phyloP scores from a whole-genome alignment of 2,888 invertebrate species.

The Venustoraphidia nigricollis region DNA sequence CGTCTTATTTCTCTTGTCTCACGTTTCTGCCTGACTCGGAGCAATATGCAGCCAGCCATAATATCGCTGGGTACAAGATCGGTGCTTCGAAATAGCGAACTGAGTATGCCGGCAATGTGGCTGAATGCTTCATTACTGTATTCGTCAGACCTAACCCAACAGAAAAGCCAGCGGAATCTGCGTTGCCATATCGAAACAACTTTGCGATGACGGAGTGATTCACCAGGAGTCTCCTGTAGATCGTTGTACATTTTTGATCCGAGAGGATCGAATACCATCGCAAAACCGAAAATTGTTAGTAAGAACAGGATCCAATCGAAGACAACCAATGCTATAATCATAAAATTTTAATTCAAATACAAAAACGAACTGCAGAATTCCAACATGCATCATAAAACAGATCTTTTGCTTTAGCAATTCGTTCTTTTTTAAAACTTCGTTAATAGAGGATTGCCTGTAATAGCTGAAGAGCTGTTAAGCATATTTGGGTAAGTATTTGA shows the following conservation, averaged over 20 bases:
- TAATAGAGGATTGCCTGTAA: no score
- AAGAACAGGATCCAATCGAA: slow-evolving; percentile 70
- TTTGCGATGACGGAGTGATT: slow-evolving; percentile 50
- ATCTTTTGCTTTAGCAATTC: no score
- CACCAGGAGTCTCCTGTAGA: slow-evolving; percentile 45
- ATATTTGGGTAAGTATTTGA: no score
- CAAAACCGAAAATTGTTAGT: slow-evolving; percentile 56
- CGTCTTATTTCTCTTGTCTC: slow-evolving; percentile 55
- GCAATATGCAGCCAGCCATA: slow-evolving; percentile 72
- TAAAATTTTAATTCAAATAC: slow-evolving; percentile 4
- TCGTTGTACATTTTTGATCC: slow-evolving; percentile 48
- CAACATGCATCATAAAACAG: no score
- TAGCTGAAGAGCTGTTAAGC: no score
- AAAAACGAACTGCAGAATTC: no score
- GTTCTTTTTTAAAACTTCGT: no score
- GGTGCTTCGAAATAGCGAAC: slow-evolving; percentile 66
- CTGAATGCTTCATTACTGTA: slow-evolving; percentile 65
- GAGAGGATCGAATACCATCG: slow-evolving; percentile 69
- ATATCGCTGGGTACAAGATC: slow-evolving; percentile 82
- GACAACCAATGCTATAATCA: slow-evolving; percentile 48
- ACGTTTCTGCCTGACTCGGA: slow-evolving; percentile 59
- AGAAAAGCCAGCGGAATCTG: slow-evolving; percentile 59
- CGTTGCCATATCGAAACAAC: slow-evolving; percentile 60
- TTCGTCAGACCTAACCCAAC: slow-evolving; percentile 56
- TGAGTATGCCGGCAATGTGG: slow-evolving; percentile 64